Evolutionary conservation across 2,888 invertebrate genomes (phyloP), one percentile per base, ranked within the genome.

Genomic region (Eremobia ochroleuca): DNA sequence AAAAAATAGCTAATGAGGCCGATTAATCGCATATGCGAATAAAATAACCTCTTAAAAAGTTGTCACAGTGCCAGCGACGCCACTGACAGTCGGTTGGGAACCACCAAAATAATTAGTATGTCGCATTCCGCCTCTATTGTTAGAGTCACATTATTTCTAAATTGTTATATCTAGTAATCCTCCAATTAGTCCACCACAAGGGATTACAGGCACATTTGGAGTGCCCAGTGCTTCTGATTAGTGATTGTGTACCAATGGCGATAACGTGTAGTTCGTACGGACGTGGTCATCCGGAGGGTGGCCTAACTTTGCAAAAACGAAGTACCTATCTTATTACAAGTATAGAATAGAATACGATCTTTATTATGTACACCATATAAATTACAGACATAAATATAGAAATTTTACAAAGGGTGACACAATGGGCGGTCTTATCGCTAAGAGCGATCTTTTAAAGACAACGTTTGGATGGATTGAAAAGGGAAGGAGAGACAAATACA

Each of bases 101-200:
- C 79, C 79, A 86, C 85, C 77, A 82, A 88, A 87, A 91, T 89
- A 91, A 91, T 90, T 87, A 88, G 86, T 86, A 85, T 82, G 80
- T 83, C 85, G 72, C 89, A 90, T 90, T 88, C 88, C 82, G 59
- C 46, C 72, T 83, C 89, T 90, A 89, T 90, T 91, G 89, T 89
- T 89, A 86, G 87, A 82, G 15, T 64, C 66, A 68, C 67, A 82
- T 86, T 85, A 83, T 80, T 82, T 79, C 75, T 85, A 74, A 79
- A 83, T 75, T 74, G 64, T 80, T 68, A 72, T 78, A 76, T 66
- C 62, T 80, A 31, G 58, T 86, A 76, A 85, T 76, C 61, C 67
- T 75, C 76, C 62, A 84, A 69, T 83, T 83, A 83, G 72, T 70
- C 49, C 15, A 62, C 65, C 62, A 72, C 67, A 77, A 73, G 59